Evolutionary conservation across 1,140 invertebrate genomes (phyloP).

Genomic region (Venustaconcha ellipsiformis): DNA sequence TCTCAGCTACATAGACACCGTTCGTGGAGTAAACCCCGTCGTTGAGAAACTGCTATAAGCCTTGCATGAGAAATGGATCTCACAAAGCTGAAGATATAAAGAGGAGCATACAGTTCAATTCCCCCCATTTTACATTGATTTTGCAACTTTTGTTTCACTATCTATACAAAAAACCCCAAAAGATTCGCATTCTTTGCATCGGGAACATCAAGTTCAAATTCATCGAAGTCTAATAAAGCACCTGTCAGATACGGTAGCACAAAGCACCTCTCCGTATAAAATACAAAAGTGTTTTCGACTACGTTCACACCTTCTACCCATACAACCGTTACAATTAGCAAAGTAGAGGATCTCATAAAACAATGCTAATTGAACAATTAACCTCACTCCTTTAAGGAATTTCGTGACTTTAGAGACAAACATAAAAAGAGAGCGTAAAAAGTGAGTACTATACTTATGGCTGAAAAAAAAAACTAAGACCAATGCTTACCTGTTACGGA

Average conservation of each 20-base stretch:
- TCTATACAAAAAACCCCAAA: no score
- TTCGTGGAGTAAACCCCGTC: constrained; percentile 27
- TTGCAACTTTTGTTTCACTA: no score
- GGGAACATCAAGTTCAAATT: no score
- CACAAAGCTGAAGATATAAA: constrained; percentile 27
- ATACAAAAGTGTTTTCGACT: not conserved
- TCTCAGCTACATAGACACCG: constrained; percentile 25
- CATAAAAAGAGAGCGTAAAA: no score
- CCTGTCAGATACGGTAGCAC: not conserved
- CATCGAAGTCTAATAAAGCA: not conserved
- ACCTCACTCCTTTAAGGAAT: not conserved
- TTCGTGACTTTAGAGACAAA: no score
- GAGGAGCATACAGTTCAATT: constrained; percentile 12
- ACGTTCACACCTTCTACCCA: not conserved
- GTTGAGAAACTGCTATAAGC: constrained; percentile 28
- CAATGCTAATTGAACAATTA: not conserved
- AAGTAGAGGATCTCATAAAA: not conserved
- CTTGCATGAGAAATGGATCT: constrained; percentile 46
- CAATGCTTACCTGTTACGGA: no score
- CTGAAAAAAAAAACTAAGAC: no score
- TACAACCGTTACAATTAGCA: not conserved
- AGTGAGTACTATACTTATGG: no score
- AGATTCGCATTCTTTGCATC: not conserved
- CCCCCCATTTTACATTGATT: constrained; percentile 35
- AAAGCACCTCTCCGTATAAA: constrained; percentile 6